Conservation (phyloP, 1,140 invertebrate genomes). For the Oryctes rhinoceros region DNA sequence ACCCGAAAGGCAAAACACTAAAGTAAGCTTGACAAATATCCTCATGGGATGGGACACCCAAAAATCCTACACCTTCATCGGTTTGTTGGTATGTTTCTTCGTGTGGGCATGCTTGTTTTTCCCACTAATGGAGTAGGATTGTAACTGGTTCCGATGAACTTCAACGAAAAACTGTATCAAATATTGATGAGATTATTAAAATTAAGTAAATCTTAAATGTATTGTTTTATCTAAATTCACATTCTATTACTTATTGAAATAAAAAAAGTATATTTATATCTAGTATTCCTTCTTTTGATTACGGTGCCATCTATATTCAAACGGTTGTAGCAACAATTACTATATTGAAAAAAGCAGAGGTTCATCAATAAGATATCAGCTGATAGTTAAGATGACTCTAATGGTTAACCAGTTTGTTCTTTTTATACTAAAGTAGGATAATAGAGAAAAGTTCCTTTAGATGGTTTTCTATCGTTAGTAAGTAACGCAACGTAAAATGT, state of each 20-base stretch:
- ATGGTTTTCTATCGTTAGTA: too few relatives aligned
- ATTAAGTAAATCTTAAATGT: constrained; percentile 12
- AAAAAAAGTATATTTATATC: background rate
- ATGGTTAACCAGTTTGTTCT: too few relatives aligned
- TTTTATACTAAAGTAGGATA: too few relatives aligned
- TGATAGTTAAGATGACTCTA: too few relatives aligned
- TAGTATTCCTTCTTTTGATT: background rate
- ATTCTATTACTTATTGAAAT: constrained; percentile 3
- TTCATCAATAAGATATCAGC: too few relatives aligned
- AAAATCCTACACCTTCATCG: constrained; percentile 58
- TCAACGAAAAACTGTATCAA: constrained; percentile 19
- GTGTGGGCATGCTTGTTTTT: constrained; percentile 62
- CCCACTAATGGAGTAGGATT: constrained; percentile 51
- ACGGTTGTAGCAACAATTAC: background rate
- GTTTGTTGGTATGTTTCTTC: constrained; percentile 56
- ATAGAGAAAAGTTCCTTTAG: too few relatives aligned
- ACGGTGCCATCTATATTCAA: background rate
- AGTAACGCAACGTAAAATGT: background rate
- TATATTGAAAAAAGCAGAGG: too few relatives aligned
- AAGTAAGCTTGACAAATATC: constrained; percentile 46
- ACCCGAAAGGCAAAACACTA: constrained; percentile 7
- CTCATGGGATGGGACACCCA: constrained; percentile 61
- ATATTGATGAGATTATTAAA: constrained; percentile 41
- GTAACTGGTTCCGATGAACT: background rate
- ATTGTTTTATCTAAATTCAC: constrained; percentile 2